Evolutionary conservation across 2,888 invertebrate genomes (phyloP).

Genomic region (Dolichomitus sp.): DNA sequence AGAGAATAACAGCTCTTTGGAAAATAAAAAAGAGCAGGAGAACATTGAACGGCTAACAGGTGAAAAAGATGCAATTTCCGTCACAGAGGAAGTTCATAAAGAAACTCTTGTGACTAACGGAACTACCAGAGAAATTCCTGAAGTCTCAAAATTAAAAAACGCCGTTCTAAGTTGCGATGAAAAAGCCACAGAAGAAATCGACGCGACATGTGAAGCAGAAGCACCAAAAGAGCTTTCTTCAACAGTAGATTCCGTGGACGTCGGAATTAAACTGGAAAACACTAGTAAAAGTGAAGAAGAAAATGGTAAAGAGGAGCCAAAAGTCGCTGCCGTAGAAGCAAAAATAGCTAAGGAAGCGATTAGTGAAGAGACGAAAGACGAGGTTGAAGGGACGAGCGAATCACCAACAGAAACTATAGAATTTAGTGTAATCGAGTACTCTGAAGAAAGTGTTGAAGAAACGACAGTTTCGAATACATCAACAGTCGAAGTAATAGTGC

Average conservation of each 20-base stretch:
- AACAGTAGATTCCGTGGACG: neutral
- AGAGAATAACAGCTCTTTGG: neutral
- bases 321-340: neutral
- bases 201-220: neutral
- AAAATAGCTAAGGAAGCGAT: conserved; percentile 22
- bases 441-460: conserved; percentile 12
- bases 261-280: neutral
- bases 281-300: neutral
- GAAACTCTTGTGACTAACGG: neutral
- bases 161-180: neutral
- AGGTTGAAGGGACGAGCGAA: conserved; percentile 49
- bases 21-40: neutral
- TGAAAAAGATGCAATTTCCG: neutral
- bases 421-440: conserved; percentile 60
- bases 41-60: too few species aligned
- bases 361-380: conserved; percentile 3
- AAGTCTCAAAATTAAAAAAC: neutral
- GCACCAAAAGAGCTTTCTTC: neutral
- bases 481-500: conserved; percentile 9
- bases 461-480: neutral
- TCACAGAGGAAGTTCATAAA: neutral
- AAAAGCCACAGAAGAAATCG: neutral
- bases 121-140: neutral
- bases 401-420: conserved; percentile 63
- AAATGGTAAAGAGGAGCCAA: conserved; percentile 1